Conservation (phyloP, 2,797 vertebrate genomes). For the Acanthopagrus latus region DNA sequence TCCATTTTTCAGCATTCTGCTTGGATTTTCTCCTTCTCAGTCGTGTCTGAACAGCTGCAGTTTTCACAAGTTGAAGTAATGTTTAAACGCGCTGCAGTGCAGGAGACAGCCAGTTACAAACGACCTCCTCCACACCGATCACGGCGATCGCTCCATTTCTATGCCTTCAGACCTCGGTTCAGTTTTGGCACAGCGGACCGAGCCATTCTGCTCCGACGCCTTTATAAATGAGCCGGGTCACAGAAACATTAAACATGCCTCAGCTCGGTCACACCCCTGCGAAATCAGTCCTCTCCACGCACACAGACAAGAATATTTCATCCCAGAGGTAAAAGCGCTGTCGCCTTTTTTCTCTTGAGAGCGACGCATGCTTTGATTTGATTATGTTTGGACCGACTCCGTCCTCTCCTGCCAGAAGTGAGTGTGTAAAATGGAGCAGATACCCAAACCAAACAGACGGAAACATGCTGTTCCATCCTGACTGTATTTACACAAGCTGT, state of each 20-base stretch:
- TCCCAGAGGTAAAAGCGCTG: neutral
- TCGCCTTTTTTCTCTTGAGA: conserved; percentile 4
- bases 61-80: conserved; percentile 2
- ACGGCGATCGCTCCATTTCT: conserved; percentile 43
- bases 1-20: neutral
- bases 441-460: conserved; percentile 36
- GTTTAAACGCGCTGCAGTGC: conserved; percentile 25
- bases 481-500: conserved; percentile 34
- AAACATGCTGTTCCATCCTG: conserved; percentile 23
- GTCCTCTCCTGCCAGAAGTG: conserved; percentile 28
- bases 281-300: conserved; percentile 26
- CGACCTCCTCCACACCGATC: conserved; percentile 42
- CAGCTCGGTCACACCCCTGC: conserved; percentile 27
- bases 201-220: conserved; percentile 44
- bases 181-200: conserved; percentile 36
- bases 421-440: conserved; percentile 28
- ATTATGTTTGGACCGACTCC: conserved; percentile 25
- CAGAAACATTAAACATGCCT: conserved; percentile 25
- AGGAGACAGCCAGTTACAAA: conserved; percentile 35
- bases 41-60: conserved; percentile 5
- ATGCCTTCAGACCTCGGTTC: conserved; percentile 52
- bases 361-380: conserved; percentile 36
- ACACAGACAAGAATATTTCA: conserved; percentile 13
- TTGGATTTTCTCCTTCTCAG: neutral
- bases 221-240: conserved; percentile 49